Evolutionary conservation across 2,113 vertebrate species (phyloP), one percentile per base, ranked within the genome.

Genomic region (Patagioenas fasciata): DNA sequence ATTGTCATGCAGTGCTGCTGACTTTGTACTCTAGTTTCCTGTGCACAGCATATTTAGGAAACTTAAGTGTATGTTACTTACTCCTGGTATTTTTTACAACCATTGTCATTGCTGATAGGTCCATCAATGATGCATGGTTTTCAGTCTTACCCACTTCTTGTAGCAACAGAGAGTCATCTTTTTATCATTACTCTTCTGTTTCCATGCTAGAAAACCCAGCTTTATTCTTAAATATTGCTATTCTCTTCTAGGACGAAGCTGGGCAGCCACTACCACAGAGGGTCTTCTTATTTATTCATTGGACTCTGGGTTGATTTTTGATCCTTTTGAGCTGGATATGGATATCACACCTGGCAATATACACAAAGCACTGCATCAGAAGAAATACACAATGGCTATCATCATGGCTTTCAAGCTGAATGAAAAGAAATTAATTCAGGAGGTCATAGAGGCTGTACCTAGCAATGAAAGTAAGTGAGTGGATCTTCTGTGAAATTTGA

Each of bases 201-300:
- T 77, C 13, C 2, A 6, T 71, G 44, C 50, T 57, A 29, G 61
- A 66, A 28, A 47, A 66, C 9, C 1, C 23, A 6, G 11, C 8
- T 88, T 48, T 58, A 19, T 60, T 71, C 32, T 77, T 90, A 91
- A 80, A 36, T 71, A 40, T 1, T 56, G 10, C 47, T 85, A 15
- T 93, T 93, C 29, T 54, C 64, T 87, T 81, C 5, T 92, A 99
- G 99, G 99, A 16, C 98, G 99, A 51, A 99, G 98, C 94, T 99
- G 99, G 99, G 98, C 99, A 0, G 99, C 99, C 91, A 99, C 99
- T 38, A 98, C 98, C 91, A 99, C 99, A 0, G 99, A 99, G 93
- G 99, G 99, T 17, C 98, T 99, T 71, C 98, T 99, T 65, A 95
- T 99, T 95, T 99, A 99, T 97, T 99, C 99, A 4, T 96, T 99